Conservation (phyloP, 2,888 invertebrate species). For the Pycnomerus fuliginosus region DNA sequence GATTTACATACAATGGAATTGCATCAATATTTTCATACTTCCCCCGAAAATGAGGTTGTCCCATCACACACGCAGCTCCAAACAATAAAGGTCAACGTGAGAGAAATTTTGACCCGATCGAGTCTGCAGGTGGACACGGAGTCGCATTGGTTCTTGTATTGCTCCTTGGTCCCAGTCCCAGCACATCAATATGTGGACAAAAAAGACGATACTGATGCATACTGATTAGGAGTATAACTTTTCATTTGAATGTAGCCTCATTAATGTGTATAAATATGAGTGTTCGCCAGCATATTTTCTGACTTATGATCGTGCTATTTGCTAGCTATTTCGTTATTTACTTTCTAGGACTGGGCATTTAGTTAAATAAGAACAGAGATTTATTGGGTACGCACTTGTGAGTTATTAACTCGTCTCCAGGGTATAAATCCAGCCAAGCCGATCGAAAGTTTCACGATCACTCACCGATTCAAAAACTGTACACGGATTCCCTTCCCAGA, state of each 20-base stretch:
- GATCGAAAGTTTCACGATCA: too few relatives aligned
- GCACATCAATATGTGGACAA: too few relatives aligned
- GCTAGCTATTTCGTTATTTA: slow-evolving; percentile 15
- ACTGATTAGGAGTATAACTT: slow-evolving; percentile 40
- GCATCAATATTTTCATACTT: slow-evolving; percentile 45
- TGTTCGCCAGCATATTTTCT: slow-evolving; percentile 26
- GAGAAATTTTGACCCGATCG: too few relatives aligned
- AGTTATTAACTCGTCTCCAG: slow-evolving; percentile 19
- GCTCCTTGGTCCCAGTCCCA: too few relatives aligned
- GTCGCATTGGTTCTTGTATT: too few relatives aligned
- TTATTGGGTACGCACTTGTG: slow-evolving; percentile 15
- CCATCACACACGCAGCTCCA: slow-evolving; percentile 3
- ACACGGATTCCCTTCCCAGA: too few relatives aligned
- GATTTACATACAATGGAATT: slow-evolving; percentile 46
- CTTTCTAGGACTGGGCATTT: slow-evolving; percentile 12
- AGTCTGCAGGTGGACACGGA: too few relatives aligned
- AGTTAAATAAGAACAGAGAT: slow-evolving; percentile 8
- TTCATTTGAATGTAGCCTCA: slow-evolving; percentile 37
- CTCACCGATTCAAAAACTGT: too few relatives aligned
- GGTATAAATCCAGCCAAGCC: slow-evolving; percentile 10
- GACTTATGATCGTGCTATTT: slow-evolving; percentile 27
- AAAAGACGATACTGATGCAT: too few relatives aligned
- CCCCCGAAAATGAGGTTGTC: slow-evolving; percentile 35
- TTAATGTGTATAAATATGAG: slow-evolving; percentile 38
- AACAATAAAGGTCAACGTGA: slow-evolving; percentile 23